A percentile compares a stretch with the other conserved stretches of the same genome.
Conservation (phyloP, 2,113 vertebrate species). For the Rhagologus leucostigma region DNA sequence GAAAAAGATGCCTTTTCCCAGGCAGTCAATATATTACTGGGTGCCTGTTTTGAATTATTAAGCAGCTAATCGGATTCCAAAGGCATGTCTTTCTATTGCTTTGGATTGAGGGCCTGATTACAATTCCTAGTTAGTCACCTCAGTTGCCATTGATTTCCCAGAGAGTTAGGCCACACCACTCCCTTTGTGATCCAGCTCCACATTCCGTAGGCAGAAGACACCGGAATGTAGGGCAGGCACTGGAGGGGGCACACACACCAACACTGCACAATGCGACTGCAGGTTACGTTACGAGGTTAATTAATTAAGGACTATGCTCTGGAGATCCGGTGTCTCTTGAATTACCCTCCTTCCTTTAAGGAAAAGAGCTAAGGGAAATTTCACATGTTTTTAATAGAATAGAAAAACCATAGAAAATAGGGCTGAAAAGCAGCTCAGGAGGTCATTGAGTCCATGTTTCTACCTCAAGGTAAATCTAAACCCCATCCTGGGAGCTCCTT, state of each 20-base stretch:
- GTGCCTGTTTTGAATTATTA: neutral
- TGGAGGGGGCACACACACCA: conserved; percentile 5
- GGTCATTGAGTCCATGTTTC: conserved; percentile 24
- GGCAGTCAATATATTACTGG: neutral
- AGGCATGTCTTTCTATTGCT: neutral
- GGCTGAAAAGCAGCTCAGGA: conserved; percentile 60
- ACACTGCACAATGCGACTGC: conserved; percentile 13
- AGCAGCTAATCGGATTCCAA: neutral
- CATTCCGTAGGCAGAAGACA: neutral
- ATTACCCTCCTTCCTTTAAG: conserved; percentile 60
- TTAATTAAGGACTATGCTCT: conserved; percentile 66
- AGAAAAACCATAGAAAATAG: conserved; percentile 41
- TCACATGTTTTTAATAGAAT: conserved; percentile 43
- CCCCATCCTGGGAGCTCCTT: neutral
- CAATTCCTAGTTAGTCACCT: conserved; percentile 19
- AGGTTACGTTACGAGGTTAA: conserved; percentile 56
- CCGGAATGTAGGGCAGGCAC: conserved; percentile 33
- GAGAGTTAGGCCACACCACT: conserved; percentile 9
- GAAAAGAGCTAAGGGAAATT: conserved; percentile 51
- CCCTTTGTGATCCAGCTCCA: conserved; percentile 11
- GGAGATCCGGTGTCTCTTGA: conserved; percentile 12
- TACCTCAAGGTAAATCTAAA: conserved; percentile 30
- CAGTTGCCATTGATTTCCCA: neutral
- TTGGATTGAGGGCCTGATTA: conserved; percentile 13
- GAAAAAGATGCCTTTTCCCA: neutral